Percentiles rank a stretch among this genome's conserved stretches.
phyloP scores from a whole-genome alignment of 1,140 invertebrate genomes.

The Dendroctonus ponderosae region DNA sequence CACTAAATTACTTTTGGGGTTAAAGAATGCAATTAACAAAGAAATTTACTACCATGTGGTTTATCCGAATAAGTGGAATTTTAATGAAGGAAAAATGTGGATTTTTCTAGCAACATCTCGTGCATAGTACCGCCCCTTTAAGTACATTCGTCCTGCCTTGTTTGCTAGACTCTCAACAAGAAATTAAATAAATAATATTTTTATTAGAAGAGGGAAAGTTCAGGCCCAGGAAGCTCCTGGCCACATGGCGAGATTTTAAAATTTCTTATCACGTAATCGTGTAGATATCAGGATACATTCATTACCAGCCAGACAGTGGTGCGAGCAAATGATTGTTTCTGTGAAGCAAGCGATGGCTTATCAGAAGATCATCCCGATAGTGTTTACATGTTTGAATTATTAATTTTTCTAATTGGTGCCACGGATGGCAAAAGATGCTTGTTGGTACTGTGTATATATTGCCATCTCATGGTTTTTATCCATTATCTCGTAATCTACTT shows the following conservation, averaged over 20 bases:
- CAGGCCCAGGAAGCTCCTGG: background rate
- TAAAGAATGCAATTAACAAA: too few relatives aligned
- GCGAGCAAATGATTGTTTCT: background rate
- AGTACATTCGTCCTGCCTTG: background rate
- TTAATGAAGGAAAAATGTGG: too few relatives aligned
- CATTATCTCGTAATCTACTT: background rate
- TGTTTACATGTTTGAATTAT: background rate
- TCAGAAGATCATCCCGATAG: background rate
- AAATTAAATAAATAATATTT: constrained; percentile 23
- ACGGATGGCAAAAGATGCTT: too few relatives aligned
- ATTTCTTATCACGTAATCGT: background rate
- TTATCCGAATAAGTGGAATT: too few relatives aligned
- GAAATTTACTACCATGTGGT: too few relatives aligned
- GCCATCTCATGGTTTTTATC: background rate
- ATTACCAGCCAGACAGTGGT: constrained; percentile 1
- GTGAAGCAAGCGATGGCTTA: background rate
- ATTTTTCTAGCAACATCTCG: background rate
- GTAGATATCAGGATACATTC: constrained; percentile 2
- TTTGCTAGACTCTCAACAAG: constrained; percentile 1
- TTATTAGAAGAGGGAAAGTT: constrained; percentile 15
- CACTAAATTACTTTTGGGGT: too few relatives aligned
- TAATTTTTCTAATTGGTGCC: background rate
- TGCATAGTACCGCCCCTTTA: background rate
- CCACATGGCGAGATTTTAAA: background rate
- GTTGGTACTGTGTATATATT: too few relatives aligned